Evolutionary conservation across 1,140 invertebrate genomes (phyloP).

Genomic region (Drosophila trapezifrons): DNA sequence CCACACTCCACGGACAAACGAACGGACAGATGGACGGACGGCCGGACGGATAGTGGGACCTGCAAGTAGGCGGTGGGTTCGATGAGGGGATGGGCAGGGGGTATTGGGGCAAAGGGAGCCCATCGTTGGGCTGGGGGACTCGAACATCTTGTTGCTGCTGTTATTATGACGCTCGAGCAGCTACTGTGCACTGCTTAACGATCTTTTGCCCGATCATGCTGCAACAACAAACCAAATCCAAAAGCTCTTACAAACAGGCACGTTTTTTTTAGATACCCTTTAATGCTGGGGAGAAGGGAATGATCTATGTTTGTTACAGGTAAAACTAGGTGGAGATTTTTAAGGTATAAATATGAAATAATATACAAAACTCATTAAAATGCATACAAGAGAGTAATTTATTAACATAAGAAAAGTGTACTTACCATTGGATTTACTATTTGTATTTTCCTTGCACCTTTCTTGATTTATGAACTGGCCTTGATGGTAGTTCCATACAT

Average conservation of each 20-base stretch:
- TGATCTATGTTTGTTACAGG: neutral
- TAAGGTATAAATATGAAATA: no score
- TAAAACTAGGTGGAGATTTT: neutral
- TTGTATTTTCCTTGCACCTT: no score
- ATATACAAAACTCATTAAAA: no score
- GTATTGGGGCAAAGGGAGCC: neutral
- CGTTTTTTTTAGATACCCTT: slow-evolving; percentile 52
- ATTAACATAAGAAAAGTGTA: no score
- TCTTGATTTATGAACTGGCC: no score
- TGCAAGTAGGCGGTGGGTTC: slow-evolving; percentile 43
- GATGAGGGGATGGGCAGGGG: neutral
- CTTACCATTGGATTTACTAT: no score
- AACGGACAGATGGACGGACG: slow-evolving; percentile 15
- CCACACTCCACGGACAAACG: slow-evolving; percentile 42
- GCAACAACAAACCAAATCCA: slow-evolving; percentile 70
- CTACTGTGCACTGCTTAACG: slow-evolving; percentile 81
- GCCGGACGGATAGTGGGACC: slow-evolving; percentile 19
- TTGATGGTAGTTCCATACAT: no score
- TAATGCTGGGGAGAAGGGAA: neutral
- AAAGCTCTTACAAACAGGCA: slow-evolving; percentile 74
- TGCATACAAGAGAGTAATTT: no score
- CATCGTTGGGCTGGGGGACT: slow-evolving; percentile 13
- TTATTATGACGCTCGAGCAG: slow-evolving; percentile 81
- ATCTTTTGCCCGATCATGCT: slow-evolving; percentile 79
- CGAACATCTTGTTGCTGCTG: slow-evolving; percentile 79